Percentiles rank a stretch among this genome's conserved stretches.
These are phyloP conservation scores for Drosophila planitibia DNA, from an alignment of 2,888 invertebrate genomes.

Conservation along the genomic window DNA sequence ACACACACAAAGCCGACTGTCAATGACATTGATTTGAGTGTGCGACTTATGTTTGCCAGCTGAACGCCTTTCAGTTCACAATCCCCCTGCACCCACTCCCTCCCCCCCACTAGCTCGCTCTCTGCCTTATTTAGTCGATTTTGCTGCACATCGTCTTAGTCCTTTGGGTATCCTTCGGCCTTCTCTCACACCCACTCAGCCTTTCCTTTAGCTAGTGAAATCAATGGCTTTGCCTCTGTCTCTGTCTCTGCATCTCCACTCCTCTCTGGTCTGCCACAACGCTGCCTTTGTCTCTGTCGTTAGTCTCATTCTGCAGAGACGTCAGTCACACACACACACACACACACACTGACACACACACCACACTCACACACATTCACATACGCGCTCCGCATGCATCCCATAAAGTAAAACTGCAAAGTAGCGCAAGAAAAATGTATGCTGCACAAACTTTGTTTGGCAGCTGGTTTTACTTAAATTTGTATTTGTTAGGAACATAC, in stretches of 20 bases:
- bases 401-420: constrained; percentile 47
- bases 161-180: constrained; percentile 30
- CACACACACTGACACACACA: neutral
- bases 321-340: constrained; percentile 26
- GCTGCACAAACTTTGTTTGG: constrained; percentile 68
- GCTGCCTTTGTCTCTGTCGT: constrained; percentile 47
- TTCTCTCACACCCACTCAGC: constrained; percentile 8
- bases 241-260: constrained; percentile 31
- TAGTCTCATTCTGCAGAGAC: constrained; percentile 17
- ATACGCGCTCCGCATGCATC: constrained; percentile 19
- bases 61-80: constrained; percentile 67
- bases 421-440: constrained; percentile 47
- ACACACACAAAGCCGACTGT: constrained; percentile 54
- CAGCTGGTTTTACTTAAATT: constrained; percentile 73
- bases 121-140: constrained; percentile 14
- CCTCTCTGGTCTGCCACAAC: constrained; percentile 29
- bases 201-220: constrained; percentile 52
- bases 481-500: constrained; percentile 55
- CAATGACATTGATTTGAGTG: constrained; percentile 78
- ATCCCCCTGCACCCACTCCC: constrained; percentile 14
- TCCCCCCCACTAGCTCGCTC: neutral
- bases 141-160: constrained; percentile 40
- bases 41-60: constrained; percentile 80
- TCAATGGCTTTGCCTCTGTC: constrained; percentile 59
- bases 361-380: neutral